These are phyloP conservation scores for Meghimatium bilineatum DNA, from an alignment of 2,888 invertebrate species.

Conservation along the genomic window DNA sequence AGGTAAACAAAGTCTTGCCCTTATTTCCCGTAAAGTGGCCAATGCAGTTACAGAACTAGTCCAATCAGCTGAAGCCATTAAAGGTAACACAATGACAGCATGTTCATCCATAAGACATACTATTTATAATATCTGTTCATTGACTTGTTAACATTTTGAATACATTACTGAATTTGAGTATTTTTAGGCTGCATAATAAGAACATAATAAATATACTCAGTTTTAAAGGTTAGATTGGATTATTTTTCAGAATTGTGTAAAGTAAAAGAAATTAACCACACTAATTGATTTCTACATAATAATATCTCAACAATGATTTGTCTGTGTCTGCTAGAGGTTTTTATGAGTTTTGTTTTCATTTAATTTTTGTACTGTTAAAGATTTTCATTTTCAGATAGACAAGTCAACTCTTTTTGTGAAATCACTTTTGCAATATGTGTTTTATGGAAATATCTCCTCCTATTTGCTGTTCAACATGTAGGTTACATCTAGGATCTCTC, in stretches of 20 bases:
- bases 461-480: too few species aligned
- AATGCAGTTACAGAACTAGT: slow-evolving; percentile 94
- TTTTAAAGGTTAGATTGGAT: neutral
- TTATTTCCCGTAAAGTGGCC: slow-evolving; percentile 91
- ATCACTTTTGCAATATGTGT: too few species aligned
- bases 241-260: neutral
- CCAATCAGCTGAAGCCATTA: slow-evolving; percentile 91
- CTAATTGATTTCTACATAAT: too few species aligned
- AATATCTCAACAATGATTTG: too few species aligned
- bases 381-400: neutral
- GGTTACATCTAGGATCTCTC: too few species aligned
- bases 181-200: neutral
- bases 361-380: too few species aligned
- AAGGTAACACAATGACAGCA: slow-evolving; percentile 81
- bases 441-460: too few species aligned
- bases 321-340: too few species aligned
- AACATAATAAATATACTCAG: neutral
- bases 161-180: neutral
- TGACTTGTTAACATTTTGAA: neutral
- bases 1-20: slow-evolving; percentile 80
- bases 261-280: too few species aligned
- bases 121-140: neutral
- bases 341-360: too few species aligned
- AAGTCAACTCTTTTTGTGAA: too few species aligned
- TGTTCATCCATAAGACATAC: neutral